Percentiles rank a stretch among this genome's conserved stretches.
phyloP scores from a whole-genome alignment of 2,888 invertebrate species.

The Galeopsomyia nigrocyanea region DNA sequence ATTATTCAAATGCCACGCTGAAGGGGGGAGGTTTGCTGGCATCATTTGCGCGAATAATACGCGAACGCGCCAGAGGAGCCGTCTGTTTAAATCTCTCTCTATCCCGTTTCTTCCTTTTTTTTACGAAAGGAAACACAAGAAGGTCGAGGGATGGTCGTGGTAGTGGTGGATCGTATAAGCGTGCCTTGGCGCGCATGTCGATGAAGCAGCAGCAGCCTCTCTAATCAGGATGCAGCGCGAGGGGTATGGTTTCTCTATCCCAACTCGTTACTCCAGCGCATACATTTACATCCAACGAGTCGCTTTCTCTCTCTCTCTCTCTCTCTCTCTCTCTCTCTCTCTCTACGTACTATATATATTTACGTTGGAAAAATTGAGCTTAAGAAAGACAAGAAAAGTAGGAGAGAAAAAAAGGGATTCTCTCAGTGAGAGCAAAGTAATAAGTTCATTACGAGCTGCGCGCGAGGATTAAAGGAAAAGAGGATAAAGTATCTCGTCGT shows the following conservation, averaged over 20 bases:
- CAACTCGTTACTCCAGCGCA: conserved; percentile 25
- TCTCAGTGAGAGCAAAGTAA: conserved; percentile 8
- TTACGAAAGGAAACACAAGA: no score
- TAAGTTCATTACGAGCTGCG: conserved; percentile 10
- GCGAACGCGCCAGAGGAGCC: no score
- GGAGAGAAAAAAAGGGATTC: background rate
- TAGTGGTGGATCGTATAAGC: conserved; percentile 1
- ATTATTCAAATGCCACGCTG: no score
- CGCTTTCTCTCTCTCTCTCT: background rate
- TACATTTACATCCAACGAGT: background rate
- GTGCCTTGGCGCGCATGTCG: conserved; percentile 29
- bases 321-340: no score
- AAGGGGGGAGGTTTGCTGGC: no score
- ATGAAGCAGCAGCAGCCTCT: conserved; percentile 21
- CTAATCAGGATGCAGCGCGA: conserved; percentile 40
- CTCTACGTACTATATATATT: no score
- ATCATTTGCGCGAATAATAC: no score
- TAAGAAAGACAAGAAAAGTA: background rate
- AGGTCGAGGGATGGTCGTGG: no score
- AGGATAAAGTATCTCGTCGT: conserved; percentile 12
- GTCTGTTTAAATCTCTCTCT: no score
- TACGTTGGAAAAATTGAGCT: background rate
- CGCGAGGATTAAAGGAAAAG: background rate
- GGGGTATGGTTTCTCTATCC: conserved; percentile 20
- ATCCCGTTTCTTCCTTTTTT: no score